Conservation (phyloP, 2,888 invertebrate species). For the Drosophila vallismaia region DNA sequence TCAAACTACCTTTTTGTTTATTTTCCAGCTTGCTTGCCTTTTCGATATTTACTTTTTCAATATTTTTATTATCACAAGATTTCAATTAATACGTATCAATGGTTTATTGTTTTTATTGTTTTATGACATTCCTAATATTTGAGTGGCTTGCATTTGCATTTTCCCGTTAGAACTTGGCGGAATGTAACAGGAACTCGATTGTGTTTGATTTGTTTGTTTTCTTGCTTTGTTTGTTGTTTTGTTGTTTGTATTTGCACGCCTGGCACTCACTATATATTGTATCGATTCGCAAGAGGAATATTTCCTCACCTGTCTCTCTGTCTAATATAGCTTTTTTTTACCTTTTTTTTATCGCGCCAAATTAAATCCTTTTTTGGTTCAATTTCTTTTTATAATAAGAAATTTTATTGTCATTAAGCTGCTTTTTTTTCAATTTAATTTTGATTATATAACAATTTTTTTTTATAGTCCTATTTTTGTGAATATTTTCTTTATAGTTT, state of each 20-base stretch:
- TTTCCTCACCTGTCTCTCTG: conserved; percentile 6
- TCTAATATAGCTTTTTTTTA: conserved; percentile 20
- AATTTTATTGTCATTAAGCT: neutral
- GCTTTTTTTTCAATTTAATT: neutral
- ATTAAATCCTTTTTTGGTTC: neutral
- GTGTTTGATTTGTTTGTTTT: conserved; percentile 16
- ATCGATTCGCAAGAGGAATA: conserved; percentile 19
- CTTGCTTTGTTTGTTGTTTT: conserved; percentile 14
- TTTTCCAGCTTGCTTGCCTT: neutral
- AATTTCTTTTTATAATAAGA: neutral
- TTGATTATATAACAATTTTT: neutral
- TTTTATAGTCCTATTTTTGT: neutral
- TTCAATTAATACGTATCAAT: conserved; percentile 33
- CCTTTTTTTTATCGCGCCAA: conserved; percentile 67
- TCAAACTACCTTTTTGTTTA: conserved; percentile 14
- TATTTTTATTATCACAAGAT: conserved; percentile 34
- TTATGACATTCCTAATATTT: conserved; percentile 43
- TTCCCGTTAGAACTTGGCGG: conserved; percentile 7
- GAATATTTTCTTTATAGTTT: conserved; percentile 12
- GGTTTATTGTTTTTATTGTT: conserved; percentile 23
- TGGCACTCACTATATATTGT: conserved; percentile 15
- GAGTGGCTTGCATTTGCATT: conserved; percentile 31
- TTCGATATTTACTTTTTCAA: neutral
- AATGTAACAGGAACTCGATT: conserved; percentile 28
- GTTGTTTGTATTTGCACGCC: conserved; percentile 22